A percentile compares a stretch with the other conserved stretches of the same genome.
phyloP scores from a whole-genome alignment of 2,888 invertebrate species.

The Leucoma salicis region DNA sequence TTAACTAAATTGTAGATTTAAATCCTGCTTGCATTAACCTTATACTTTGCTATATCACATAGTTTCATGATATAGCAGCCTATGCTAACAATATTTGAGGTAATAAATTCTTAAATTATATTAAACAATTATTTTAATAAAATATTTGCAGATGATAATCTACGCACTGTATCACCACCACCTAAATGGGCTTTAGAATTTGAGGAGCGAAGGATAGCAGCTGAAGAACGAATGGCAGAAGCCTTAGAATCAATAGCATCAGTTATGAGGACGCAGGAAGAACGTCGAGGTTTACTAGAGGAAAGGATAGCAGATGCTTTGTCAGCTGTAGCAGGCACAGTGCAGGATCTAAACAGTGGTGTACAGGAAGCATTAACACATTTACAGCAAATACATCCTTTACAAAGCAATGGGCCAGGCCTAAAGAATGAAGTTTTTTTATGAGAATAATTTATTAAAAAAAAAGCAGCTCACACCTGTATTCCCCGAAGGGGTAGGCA shows the following conservation, averaged over 20 bases:
- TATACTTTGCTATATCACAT: no score
- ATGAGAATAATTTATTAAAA: no score
- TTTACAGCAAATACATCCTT: slow-evolving; percentile 41
- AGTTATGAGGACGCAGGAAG: slow-evolving; percentile 56
- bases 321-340: slow-evolving; percentile 53
- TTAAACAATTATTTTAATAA: neutral
- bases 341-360: slow-evolving; percentile 61
- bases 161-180: slow-evolving; percentile 47
- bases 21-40: no score
- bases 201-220: slow-evolving; percentile 63
- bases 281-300: slow-evolving; percentile 51
- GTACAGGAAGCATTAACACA: slow-evolving; percentile 51
- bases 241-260: slow-evolving; percentile 61
- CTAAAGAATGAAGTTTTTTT: slow-evolving; percentile 50
- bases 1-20: no score
- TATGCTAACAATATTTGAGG: no score
- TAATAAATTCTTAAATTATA: no score
- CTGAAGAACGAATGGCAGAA: slow-evolving; percentile 64
- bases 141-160: slow-evolving; percentile 43
- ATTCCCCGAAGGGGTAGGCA: no score
- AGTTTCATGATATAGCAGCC: no score
- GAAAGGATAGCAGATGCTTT: slow-evolving; percentile 57
- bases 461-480: no score
- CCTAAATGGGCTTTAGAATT: slow-evolving; percentile 67
- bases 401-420: slow-evolving; percentile 42